Conservation (phyloP, 2,797 vertebrate species). For the Pygocentrus nattereri region DNA sequence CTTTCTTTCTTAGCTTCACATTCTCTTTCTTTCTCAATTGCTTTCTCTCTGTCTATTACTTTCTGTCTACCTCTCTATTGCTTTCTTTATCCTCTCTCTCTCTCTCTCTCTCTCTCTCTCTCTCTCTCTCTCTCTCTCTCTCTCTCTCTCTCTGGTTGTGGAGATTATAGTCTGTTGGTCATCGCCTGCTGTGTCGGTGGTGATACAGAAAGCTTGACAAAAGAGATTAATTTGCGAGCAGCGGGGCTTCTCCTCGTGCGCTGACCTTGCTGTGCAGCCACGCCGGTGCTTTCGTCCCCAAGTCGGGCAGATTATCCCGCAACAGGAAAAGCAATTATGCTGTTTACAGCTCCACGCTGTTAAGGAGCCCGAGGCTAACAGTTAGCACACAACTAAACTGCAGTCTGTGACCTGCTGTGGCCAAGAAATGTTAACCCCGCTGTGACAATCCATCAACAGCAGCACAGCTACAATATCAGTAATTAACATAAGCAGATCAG, state of each 20-base stretch:
- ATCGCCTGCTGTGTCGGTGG: slow-evolving; percentile 70
- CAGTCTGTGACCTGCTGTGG: neutral
- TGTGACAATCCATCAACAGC: neutral
- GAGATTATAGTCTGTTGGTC: slow-evolving; percentile 65
- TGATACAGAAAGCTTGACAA: slow-evolving; percentile 72
- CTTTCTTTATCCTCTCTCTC: no score
- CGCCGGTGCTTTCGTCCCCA: slow-evolving; percentile 65
- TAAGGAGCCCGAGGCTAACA: neutral
- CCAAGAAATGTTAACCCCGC: neutral
- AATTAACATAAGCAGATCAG: no score
- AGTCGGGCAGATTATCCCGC: neutral
- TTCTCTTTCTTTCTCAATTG: slow-evolving; percentile 45
- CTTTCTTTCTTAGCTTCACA: slow-evolving; percentile 28
- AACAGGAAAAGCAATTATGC: slow-evolving; percentile 17
- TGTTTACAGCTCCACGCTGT: neutral
- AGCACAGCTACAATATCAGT: no score
- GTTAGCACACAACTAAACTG: neutral
- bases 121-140: neutral
- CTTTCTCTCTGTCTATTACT: slow-evolving; percentile 4
- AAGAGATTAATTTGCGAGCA: slow-evolving; percentile 76
- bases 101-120: slow-evolving; percentile 3
- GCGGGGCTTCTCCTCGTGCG: slow-evolving; percentile 46
- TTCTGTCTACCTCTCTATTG: neutral
- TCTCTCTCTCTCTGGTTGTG: slow-evolving; percentile 33
- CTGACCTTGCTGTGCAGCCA: slow-evolving; percentile 64